Base-by-base conservation (phyloP, 2,113 vertebrate genomes). In the Myxocyprinus asiaticus region DNA sequence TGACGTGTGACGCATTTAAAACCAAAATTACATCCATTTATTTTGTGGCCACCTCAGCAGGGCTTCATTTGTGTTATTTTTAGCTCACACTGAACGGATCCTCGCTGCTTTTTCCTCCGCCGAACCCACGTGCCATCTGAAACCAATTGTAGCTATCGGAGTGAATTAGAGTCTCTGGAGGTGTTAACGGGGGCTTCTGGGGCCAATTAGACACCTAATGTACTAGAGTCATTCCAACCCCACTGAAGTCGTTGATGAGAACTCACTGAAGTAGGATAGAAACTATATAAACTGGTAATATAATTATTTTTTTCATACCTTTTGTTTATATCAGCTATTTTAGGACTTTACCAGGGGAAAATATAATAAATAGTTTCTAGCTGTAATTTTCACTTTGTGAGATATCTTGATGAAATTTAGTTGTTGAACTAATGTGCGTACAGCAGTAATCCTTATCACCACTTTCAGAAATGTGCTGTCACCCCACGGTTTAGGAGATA, bases 181-280 rank as follows among this genome's bases (percentile, higher is more conserved):
- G 84, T 85, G 84, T 85, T 83, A 85, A 85, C 79, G 77, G 66
- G 64, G 48, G 71, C 82, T 82, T 79, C 79, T 68, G 68, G 81
- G 79, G 68, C 64, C 82, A 80, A 85, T 85, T 85, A 85, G 71
- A 61, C 82, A 78, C 79, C 81, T 72, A 42, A 56, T 66, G 81
- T 63, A 76, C 80, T 62, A 63, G 68, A 33, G 22, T 33, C 22
- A 33, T 33, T 33, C 22, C 22, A 33, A 33, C 22, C 22, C 22
- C 1, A 33, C 22, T 33, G 22, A 33, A 33, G 22, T 33, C 22
- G 22, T 1, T 33, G 22, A 33, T 33, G 22, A 33, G 22, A n/a
- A 33, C 22, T 33, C 22, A 33, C 22, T 33, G 22, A 33, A 33
- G 1, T 33, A 33, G 22, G 22, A 33, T 33, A 33, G 22, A 33